Conservation (phyloP, 1,140 invertebrate species). For the Drosophila pandora region DNA sequence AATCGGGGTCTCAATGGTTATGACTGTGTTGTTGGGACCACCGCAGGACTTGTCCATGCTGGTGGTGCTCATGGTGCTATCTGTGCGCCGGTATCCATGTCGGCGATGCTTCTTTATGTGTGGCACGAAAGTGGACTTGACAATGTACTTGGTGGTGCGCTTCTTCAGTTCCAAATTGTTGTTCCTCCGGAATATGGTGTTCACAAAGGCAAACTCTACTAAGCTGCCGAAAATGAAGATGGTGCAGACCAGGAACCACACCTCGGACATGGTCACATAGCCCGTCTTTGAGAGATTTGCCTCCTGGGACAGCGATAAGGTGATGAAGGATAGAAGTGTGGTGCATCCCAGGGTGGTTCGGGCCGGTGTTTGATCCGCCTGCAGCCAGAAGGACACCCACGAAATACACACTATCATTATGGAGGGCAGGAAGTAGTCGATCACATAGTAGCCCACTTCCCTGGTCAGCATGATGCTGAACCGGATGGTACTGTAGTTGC, state of each 20-base stretch:
- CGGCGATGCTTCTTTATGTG: conserved; percentile 87
- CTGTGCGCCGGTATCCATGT: conserved; percentile 82
- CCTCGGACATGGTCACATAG: conserved; percentile 94
- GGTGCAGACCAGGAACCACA: conserved; percentile 93
- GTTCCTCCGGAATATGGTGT: conserved; percentile 93
- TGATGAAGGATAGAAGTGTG: conserved; percentile 94
- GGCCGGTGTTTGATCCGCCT: conserved; percentile 93
- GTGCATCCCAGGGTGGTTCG: conserved; percentile 90
- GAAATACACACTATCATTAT: conserved; percentile 94
- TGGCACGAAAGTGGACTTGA: conserved; percentile 92
- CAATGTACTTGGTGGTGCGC: conserved; percentile 92
- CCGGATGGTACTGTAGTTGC: conserved; percentile 92
- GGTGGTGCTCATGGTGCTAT: conserved; percentile 84
- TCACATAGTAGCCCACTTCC: conserved; percentile 94
- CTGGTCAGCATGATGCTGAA: conserved; percentile 91
- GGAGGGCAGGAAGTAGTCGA: conserved; percentile 95
- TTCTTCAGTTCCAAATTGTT: conserved; percentile 92
- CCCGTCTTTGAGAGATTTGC: conserved; percentile 93
- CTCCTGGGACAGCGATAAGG: conserved; percentile 89
- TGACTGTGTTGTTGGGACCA: conserved; percentile 55
- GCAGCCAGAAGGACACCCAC: conserved; percentile 96
- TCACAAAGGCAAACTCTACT: conserved; percentile 95
- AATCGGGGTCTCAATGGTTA: conserved; percentile 69
- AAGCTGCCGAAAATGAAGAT: conserved; percentile 94
- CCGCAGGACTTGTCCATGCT: conserved; percentile 80